A percentile compares a stretch with the other conserved stretches of the same genome.
These are phyloP conservation scores for Drosophila orosa DNA, from an alignment of 1,140 invertebrate species.

Conservation along the genomic window DNA sequence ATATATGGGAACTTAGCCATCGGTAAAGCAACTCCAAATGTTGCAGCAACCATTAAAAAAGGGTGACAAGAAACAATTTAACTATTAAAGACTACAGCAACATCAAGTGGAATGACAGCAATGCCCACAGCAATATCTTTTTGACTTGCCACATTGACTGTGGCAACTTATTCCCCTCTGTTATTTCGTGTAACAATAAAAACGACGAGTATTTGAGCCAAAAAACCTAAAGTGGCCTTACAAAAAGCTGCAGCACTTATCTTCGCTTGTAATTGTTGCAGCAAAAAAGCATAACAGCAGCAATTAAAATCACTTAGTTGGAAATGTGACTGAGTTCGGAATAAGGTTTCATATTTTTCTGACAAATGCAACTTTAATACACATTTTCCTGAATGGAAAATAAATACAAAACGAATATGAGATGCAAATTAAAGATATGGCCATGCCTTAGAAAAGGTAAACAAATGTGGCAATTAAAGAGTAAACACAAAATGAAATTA, in stretches of 20 bases:
- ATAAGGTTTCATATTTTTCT: not conserved
- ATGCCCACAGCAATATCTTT: slow-evolving; percentile 5
- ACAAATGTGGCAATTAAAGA: not conserved
- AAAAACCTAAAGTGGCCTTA: not conserved
- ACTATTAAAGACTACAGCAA: not conserved
- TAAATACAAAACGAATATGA: slow-evolving; percentile 1
- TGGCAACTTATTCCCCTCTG: not conserved
- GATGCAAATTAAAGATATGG: slow-evolving; percentile 7
- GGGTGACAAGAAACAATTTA: not conserved
- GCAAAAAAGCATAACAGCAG: not conserved
- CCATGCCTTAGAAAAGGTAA: slow-evolving; percentile 1
- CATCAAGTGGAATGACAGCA: slow-evolving; percentile 3
- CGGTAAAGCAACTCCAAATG: not conserved
- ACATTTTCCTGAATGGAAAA: slow-evolving; percentile 1
- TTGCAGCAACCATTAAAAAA: not conserved
- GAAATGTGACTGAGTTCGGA: not conserved
- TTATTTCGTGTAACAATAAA: slow-evolving; percentile 10
- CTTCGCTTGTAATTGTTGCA: slow-evolving; percentile 5
- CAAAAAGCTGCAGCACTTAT: slow-evolving; percentile 4
- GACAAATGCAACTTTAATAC: slow-evolving; percentile 6
- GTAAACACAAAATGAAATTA: slow-evolving; percentile 1
- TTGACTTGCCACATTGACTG: slow-evolving; percentile 6
- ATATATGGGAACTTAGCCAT: not conserved
- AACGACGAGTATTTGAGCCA: not conserved
- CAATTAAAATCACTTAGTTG: slow-evolving; percentile 18